Evolutionary conservation across 2,113 vertebrate species (phyloP), one percentile per base, ranked within the genome.

Genomic region (Aphyosemion australe): DNA sequence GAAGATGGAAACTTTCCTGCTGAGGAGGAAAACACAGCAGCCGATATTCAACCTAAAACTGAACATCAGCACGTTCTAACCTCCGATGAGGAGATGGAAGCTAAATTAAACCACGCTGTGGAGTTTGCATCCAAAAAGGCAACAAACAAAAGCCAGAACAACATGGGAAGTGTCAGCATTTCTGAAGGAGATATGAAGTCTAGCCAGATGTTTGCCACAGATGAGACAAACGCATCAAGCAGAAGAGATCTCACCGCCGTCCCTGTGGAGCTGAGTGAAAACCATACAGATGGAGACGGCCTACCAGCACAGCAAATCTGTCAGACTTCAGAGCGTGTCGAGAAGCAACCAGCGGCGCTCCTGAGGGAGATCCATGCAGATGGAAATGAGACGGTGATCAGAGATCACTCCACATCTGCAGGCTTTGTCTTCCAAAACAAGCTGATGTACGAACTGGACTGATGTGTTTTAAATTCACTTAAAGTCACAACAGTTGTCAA

Each of bases 371-470:
- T 91, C 10, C 86, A 82, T 12, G 26, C 73, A 59, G 93, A 95
- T 3, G 93, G 94, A 9, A 93, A 84, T 3, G 88, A 89, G 69
- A 79, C 47, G 1, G 6, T 94, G 16, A 57, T 94, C n/a, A 71
- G 76, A 5, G 88, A 95, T 5, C 95, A 98, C 18, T 65, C 77
- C 0, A 96, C 95, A 0, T 88, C 48, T 0, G 94, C 94, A 61
- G 90, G 91, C 1, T 65, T 97, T 2, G 4, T 1, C 6, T 95
- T 98, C 63, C 92, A 95, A 26, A 98, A 94, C 79, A 13, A 90
- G 1, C 69, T 96, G 74, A 78, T 96, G 1, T 99, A 92, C 31
- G 93, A 96, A 13, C 72, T 99, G 70, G 96, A 99, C 82, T 99
- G 82, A 88, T 26, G 34, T n/a, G 21, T 43, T 51, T 26, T 3